These are phyloP conservation scores for Hedya salicella DNA, from an alignment of 2,888 invertebrate species.

Conservation along the genomic window DNA sequence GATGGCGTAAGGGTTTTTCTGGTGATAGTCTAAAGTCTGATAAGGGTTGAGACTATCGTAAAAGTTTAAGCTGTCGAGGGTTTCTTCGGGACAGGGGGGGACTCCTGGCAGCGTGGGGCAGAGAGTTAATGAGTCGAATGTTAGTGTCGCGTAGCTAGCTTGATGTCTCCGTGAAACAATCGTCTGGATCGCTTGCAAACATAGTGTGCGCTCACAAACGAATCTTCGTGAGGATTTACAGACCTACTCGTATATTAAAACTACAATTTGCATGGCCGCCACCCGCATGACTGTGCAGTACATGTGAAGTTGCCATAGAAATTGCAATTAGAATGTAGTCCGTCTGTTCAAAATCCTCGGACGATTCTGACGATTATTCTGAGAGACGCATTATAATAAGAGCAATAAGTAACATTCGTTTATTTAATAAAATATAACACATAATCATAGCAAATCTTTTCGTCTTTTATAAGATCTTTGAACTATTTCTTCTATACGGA, in stretches of 20 bases:
- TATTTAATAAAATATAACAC: too few relatives aligned
- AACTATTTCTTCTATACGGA: too few relatives aligned
- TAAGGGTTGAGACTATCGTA: slow-evolving; percentile 66
- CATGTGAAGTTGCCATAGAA: too few relatives aligned
- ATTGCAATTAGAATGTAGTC: too few relatives aligned
- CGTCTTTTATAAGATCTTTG: too few relatives aligned
- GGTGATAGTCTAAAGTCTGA: slow-evolving; percentile 71
- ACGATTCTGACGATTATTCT: neutral
- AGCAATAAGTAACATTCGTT: slow-evolving; percentile 8
- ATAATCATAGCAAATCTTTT: too few relatives aligned
- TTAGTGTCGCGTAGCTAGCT: slow-evolving; percentile 39
- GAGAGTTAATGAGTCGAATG: slow-evolving; percentile 55
- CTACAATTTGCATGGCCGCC: too few relatives aligned
- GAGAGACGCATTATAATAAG: slow-evolving; percentile 5
- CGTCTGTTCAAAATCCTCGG: too few relatives aligned
- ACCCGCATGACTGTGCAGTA: too few relatives aligned
- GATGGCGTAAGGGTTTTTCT: slow-evolving; percentile 82
- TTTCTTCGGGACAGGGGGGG: slow-evolving; percentile 66
- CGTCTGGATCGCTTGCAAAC: too few relatives aligned
- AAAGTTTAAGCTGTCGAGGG: slow-evolving; percentile 71
- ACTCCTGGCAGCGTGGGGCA: slow-evolving; percentile 74
- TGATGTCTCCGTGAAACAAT: neutral
- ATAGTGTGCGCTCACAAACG: neutral
- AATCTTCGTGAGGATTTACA: neutral
- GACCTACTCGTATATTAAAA: too few relatives aligned